A percentile compares a stretch with the other conserved stretches of the same genome.
These are phyloP conservation scores for Carassius gibelio DNA, from an alignment of 2,113 vertebrate genomes.

Conservation along the genomic window DNA sequence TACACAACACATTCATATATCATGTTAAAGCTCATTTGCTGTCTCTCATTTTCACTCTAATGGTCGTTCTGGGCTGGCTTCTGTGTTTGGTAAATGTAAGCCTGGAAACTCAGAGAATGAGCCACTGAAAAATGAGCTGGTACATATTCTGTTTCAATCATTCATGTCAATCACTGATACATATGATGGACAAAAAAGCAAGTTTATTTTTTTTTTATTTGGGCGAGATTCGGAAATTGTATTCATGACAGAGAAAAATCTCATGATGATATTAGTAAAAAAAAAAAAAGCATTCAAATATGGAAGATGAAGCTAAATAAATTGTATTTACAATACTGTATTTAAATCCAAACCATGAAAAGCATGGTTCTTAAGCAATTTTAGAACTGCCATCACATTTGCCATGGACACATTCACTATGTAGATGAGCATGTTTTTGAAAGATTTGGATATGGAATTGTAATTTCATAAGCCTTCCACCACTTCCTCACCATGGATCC, in stretches of 20 bases:
- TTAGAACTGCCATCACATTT: background rate
- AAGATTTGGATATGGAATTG: too few relatives aligned
- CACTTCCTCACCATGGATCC: too few relatives aligned
- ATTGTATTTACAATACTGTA: background rate
- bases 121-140: background rate
- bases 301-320: background rate
- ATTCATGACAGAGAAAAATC: background rate
- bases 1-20: constrained; percentile 2
- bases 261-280: too few relatives aligned
- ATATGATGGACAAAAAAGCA: background rate
- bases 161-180: background rate
- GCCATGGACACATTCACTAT: too few relatives aligned
- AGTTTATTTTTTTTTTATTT: background rate
- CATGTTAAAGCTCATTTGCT: constrained; percentile 26
- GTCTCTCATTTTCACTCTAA: constrained; percentile 1
- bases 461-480: too few relatives aligned
- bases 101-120: background rate
- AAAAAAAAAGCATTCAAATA: background rate
- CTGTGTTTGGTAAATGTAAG: background rate
- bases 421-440: too few relatives aligned
- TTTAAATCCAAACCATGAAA: background rate
- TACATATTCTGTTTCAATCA: constrained; percentile 2
- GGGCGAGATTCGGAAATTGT: background rate
- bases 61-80: constrained; percentile 7
- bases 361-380: background rate